Base-by-base conservation (phyloP, 2,113 vertebrate genomes). In the Excalfactoria chinensis region DNA sequence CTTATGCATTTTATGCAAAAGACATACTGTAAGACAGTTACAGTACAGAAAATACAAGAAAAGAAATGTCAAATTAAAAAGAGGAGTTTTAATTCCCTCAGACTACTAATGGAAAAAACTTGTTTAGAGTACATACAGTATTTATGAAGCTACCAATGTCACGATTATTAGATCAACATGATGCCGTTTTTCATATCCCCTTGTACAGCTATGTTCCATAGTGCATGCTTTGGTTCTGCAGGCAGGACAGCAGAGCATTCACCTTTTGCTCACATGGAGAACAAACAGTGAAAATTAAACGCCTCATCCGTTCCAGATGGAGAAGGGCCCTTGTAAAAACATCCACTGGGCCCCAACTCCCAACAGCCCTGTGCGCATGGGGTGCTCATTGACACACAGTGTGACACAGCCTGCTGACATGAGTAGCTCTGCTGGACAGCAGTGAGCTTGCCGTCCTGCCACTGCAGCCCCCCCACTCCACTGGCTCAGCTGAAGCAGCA, bases 1-100 rank as follows among this genome's bases (percentile, higher is more conserved):
- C 98, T 98, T 99, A 99, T 98, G 99, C 98, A 99, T 99, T 99
- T 99, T 98, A 99, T 99, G 98, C 98, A 98, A 98, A 98, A 98
- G 97, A 97, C 95, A 96, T 96, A 96, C 96, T 97, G 98, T 97
- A 98, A 88, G 98, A 98, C 98, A 98, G 97, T 98, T 99, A 99
- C 98, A 98, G 98, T 99, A 99, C 98, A 99, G 98, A 99, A 98
- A 98, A 98, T 98, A 98, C 97, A 98, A 98, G 96, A 95, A 98
- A 98, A 97, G 74, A 96, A 97, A 95, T 70, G 84, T 94, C 90
- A 96, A 97, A 97, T 97, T 95, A 97, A 96, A 93, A 96, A 78
- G 46, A 93, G 95, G 93, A 89, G 71, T 97, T 98, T 96, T 96
- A 96, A 97, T 98, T 97, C 95, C 95, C 97, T 97, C 96, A 96